phyloP scores from a whole-genome alignment of 2,888 invertebrate genomes.

The Melinaea menophilus region DNA sequence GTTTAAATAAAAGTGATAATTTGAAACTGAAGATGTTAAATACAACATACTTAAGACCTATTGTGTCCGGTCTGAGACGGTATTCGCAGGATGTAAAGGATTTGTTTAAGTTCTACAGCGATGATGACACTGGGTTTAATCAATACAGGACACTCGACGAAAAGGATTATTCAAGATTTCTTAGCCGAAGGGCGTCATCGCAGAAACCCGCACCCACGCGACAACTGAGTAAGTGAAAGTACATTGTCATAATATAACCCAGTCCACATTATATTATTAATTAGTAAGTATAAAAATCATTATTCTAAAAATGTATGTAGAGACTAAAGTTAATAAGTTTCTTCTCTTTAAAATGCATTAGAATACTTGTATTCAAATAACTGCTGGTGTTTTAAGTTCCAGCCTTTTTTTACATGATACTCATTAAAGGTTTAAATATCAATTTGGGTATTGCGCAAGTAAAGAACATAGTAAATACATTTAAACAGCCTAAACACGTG shows the following conservation, averaged over 20 bases:
- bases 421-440: no score
- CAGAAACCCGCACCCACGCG: not conserved
- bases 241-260: not conserved
- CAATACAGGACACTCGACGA: not conserved
- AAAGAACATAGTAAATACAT: not conserved
- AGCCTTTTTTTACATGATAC: no score
- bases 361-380: no score
- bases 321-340: no score
- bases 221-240: not conserved
- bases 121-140: not conserved
- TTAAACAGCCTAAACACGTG: not conserved
- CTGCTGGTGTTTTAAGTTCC: no score
- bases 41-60: not conserved
- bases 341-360: no score
- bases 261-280: not conserved
- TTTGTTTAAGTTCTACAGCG: constrained; percentile 1
- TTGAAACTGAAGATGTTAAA: not conserved
- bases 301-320: not conserved
- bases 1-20: no score
- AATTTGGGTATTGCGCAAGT: not conserved
- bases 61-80: not conserved
- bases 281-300: not conserved
- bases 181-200: not conserved
- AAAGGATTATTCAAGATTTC: not conserved
- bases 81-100: not conserved